These are phyloP conservation scores for Plumapathes pennacea DNA, from an alignment of 92 coral and sea anemone genomes.

Conservation along the genomic window DNA sequence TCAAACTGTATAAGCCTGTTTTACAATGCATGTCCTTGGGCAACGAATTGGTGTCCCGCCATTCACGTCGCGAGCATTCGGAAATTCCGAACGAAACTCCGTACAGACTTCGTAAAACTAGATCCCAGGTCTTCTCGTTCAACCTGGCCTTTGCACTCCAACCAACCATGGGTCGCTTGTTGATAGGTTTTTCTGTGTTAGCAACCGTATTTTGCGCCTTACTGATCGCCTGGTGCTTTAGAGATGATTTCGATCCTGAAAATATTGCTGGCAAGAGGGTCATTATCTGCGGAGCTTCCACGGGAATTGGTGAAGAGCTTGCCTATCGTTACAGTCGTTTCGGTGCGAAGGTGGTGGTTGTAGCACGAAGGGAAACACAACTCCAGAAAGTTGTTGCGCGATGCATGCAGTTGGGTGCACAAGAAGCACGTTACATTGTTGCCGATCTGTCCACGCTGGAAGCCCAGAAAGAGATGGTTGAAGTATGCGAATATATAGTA, in stretches of 20 bases:
- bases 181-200: neutral
- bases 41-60: no score
- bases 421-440: slow-evolving; percentile 55
- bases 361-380: slow-evolving; percentile 69
- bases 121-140: no score
- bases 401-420: slow-evolving; percentile 73
- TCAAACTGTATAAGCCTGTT: no score
- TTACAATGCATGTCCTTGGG: no score
- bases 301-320: slow-evolving; percentile 84
- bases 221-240: slow-evolving; percentile 53
- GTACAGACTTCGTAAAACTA: no score
- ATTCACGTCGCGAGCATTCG: no score
- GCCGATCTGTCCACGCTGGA: slow-evolving; percentile 76
- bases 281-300: slow-evolving; percentile 74
- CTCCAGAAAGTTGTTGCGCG: slow-evolving; percentile 59
- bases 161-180: no score
- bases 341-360: slow-evolving; percentile 73
- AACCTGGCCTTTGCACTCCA: no score
- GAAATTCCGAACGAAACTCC: no score
- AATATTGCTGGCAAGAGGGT: slow-evolving; percentile 68
- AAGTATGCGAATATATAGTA: no score
- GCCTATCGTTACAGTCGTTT: slow-evolving; percentile 70
- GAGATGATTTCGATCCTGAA: slow-evolving; percentile 50
- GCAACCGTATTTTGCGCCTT: slow-evolving; percentile 16
- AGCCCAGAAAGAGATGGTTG: slow-evolving; percentile 43